Conservation (phyloP, 2,888 invertebrate species). For the Mythimna impura region DNA sequence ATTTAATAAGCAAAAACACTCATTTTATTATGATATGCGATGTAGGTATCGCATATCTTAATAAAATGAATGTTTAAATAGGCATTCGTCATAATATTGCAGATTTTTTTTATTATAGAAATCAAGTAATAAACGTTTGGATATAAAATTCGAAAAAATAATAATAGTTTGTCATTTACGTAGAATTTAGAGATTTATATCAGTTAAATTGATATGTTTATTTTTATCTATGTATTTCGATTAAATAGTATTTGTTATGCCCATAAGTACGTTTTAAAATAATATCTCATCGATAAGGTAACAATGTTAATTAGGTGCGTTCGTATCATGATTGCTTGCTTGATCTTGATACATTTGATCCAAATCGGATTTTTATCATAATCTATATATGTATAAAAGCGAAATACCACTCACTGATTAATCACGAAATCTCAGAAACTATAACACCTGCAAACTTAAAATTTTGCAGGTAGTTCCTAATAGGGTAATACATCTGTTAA, state of each 20-base stretch:
- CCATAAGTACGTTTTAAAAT: neutral
- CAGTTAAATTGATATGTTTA: neutral
- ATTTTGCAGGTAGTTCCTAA: too few species aligned
- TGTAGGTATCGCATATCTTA: too few species aligned
- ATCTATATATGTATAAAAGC: too few species aligned
- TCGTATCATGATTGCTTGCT: neutral
- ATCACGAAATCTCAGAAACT: too few species aligned
- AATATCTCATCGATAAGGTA: slow-evolving; percentile 9
- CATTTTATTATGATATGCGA: neutral
- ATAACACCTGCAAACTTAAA: too few species aligned
- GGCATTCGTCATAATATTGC: neutral
- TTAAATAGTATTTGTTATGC: neutral
- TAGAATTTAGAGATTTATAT: neutral
- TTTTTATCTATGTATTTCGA: neutral
- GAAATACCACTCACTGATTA: too few species aligned
- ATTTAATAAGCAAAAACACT: neutral
- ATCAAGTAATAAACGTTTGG: slow-evolving; percentile 1
- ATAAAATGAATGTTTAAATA: too few species aligned
- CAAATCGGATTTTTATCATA: neutral
- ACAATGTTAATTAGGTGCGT: slow-evolving; percentile 10
- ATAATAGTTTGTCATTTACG: neutral
- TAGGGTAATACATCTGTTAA: too few species aligned
- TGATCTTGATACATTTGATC: slow-evolving; percentile 6
- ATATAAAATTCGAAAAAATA: neutral
- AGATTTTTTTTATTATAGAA: neutral